These are phyloP conservation scores for Acanthopleura granulata DNA, from an alignment of 2,888 invertebrate species.

Conservation along the genomic window DNA sequence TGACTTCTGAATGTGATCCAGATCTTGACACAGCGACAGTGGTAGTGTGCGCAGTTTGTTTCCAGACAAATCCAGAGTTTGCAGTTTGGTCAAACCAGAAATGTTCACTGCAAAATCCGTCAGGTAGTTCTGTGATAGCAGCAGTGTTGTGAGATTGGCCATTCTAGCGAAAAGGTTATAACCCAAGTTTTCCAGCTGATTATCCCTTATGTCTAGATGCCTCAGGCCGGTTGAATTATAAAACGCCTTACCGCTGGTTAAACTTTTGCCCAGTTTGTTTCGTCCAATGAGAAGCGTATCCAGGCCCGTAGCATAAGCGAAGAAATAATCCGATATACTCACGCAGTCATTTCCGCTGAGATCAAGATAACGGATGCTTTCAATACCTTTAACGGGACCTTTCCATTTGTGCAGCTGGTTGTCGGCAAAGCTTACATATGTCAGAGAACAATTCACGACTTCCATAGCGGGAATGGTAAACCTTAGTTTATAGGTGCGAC, in stretches of 20 bases:
- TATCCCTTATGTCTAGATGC: neutral
- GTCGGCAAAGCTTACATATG: no score
- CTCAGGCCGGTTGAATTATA: neutral
- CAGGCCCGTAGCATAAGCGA: conserved; percentile 23
- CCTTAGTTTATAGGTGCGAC: no score
- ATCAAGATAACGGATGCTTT: conserved; percentile 27
- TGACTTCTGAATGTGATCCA: neutral
- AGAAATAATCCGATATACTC: conserved; percentile 23
- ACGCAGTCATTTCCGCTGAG: conserved; percentile 31
- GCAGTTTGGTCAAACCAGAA: neutral
- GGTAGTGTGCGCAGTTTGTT: neutral
- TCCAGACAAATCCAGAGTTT: neutral
- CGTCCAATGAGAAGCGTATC: conserved; percentile 1
- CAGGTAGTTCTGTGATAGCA: neutral
- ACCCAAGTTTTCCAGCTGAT: neutral
- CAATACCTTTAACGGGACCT: conserved; percentile 23
- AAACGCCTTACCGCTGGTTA: neutral
- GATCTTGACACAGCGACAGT: neutral
- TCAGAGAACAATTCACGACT: no score
- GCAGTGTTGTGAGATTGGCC: neutral
- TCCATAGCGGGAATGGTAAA: no score
- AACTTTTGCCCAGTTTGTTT: neutral
- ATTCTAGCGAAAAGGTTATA: neutral
- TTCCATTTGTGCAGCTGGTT: no score
- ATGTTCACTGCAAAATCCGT: neutral